Evolutionary conservation across 2,113 vertebrate species (phyloP), one percentile per base, ranked within the genome.

Genomic region (Notarius lentiginosus): DNA sequence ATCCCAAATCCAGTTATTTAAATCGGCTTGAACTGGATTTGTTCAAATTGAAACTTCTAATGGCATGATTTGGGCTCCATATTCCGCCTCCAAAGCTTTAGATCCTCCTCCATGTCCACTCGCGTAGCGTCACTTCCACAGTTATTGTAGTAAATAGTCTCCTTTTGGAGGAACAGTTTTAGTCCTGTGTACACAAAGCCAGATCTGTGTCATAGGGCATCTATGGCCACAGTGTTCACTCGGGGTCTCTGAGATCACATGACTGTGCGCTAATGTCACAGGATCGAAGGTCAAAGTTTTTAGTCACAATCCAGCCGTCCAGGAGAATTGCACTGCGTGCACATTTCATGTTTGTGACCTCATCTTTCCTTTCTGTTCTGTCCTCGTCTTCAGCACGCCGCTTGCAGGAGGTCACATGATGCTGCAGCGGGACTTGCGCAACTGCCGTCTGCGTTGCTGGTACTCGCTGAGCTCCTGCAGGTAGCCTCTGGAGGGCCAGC

Each of bases 401-500:
- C 90, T 79, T 65, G 79, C 85, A 63, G 81, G 18, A 20, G 87
- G 92, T 97, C 93, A 99, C 98, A 99, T 98, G 60, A 99, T 92
- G 47, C 87, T 75, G 90, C 98, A 99, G 68, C 96, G 96, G 51
- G 96, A 96, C 88, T 97, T 98, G 92, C 96, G 96, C 22, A 97
- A 95, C 90, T 98, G 97, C 89, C 98, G 92, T 4, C 97, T 95
- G 87, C 95, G 96, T 91, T 97, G 97, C 94, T 97, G 97, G 93
- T 99, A 99, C 72, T 98, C 97, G 0, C 96, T 97, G 86, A 99
- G 97, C 93, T 99, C 97, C 94, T 97, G 97, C 94, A 99, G 94
- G 93, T 99, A 99, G 60, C 96, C 88, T 87, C 95, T 94, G 72
- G 98, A 98, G 0, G 98, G 98, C 98, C 98, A 99, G 61, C 97